Evolutionary conservation across 2,888 invertebrate species (phyloP).

Genomic region (Amphiduros pacificus): DNA sequence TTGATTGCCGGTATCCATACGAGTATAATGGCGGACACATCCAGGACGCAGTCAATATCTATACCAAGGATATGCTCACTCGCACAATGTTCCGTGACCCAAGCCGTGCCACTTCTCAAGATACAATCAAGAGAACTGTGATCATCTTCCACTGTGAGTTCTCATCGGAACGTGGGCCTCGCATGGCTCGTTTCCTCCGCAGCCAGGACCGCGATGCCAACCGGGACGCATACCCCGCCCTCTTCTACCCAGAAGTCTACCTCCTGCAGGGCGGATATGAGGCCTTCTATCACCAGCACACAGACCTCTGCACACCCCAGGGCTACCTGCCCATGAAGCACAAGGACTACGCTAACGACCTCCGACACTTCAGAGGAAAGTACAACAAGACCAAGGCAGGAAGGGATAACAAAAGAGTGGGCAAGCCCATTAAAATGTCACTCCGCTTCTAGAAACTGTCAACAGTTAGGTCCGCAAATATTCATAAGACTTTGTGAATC

Average conservation of each 20-base stretch:
- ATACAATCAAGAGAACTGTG: slow-evolving; percentile 65
- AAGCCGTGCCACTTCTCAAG: not conserved
- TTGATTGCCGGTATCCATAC: slow-evolving; percentile 95
- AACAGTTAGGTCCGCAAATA: no score
- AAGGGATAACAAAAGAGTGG: not conserved
- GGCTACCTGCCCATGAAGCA: slow-evolving; percentile 85
- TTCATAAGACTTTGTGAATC: no score
- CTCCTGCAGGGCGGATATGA: slow-evolving; percentile 89
- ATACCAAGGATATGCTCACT: slow-evolving; percentile 73
- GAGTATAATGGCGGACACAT: slow-evolving; percentile 93
- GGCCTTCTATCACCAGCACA: slow-evolving; percentile 69
- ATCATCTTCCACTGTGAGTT: slow-evolving; percentile 98
- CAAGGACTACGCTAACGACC: slow-evolving; percentile 73
- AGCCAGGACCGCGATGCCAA: slow-evolving; percentile 81
- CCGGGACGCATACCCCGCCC: slow-evolving; percentile 77
- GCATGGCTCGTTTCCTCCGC: slow-evolving; percentile 83
- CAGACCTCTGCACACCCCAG: slow-evolving; percentile 75
- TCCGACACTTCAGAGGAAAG: slow-evolving; percentile 75
- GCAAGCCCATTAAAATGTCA: no score
- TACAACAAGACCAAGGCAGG: slow-evolving; percentile 67
- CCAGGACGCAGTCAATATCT: slow-evolving; percentile 77
- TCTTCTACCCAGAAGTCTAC: slow-evolving; percentile 92
- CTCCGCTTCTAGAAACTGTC: no score
- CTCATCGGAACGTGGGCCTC: slow-evolving; percentile 92
- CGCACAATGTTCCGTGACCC: slow-evolving; percentile 64